These are phyloP conservation scores for Lagocephalus sceleratus DNA, from an alignment of 2,797 vertebrate genomes.

Conservation along the genomic window DNA sequence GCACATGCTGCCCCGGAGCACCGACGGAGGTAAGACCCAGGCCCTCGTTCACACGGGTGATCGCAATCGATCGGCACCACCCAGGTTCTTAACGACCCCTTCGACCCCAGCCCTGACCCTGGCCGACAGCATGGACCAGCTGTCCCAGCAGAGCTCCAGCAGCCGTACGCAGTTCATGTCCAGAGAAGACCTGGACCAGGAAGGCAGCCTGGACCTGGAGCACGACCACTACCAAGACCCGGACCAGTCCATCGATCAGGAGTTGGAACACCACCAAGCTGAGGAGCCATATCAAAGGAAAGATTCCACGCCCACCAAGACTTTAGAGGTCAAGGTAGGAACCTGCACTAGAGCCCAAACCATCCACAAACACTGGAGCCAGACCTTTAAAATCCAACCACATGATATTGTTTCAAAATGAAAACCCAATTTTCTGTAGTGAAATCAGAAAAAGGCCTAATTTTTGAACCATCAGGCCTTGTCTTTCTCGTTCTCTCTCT, in stretches of 20 bases:
- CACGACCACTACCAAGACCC: constrained; percentile 73
- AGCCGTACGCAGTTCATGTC: constrained; percentile 75
- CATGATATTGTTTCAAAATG: constrained; percentile 3
- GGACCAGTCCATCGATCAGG: constrained; percentile 62
- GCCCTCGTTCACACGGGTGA: constrained; percentile 64
- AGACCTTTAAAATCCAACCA: neutral
- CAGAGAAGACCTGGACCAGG: constrained; percentile 79
- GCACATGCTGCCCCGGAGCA: constrained; percentile 92
- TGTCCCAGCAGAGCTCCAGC: constrained; percentile 77
- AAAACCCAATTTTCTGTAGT: neutral
- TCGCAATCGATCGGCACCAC: neutral
- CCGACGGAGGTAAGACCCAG: constrained; percentile 88
- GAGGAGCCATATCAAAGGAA: constrained; percentile 49
- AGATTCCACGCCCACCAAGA: constrained; percentile 81
- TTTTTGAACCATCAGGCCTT: constrained; percentile 29
- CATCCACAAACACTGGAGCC: neutral
- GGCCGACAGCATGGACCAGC: constrained; percentile 87
- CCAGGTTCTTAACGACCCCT: constrained; percentile 2
- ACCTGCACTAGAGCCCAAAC: neutral
- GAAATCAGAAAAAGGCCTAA: constrained; percentile 16
- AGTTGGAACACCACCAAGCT: constrained; percentile 48
- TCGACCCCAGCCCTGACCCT: constrained; percentile 78
- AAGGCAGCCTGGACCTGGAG: constrained; percentile 77
- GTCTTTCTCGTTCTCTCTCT: constrained; percentile 21
- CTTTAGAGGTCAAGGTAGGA: constrained; percentile 91